These are phyloP conservation scores for Tinea semifulvella DNA, from an alignment of 2,888 invertebrate genomes.

Conservation along the genomic window DNA sequence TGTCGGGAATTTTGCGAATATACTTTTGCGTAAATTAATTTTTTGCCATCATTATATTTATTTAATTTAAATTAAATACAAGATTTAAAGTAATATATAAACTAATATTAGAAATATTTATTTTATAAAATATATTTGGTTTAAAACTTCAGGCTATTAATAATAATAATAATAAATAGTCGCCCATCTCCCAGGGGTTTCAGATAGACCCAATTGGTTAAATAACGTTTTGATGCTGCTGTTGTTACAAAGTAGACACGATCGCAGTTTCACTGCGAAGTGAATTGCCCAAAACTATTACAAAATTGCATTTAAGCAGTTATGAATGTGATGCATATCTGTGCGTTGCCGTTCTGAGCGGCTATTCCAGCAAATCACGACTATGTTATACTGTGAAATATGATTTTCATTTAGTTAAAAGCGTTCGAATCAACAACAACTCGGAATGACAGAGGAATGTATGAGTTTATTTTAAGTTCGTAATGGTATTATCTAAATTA, in stretches of 20 bases:
- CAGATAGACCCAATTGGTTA: no score
- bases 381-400: constrained; percentile 54
- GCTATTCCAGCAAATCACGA: constrained; percentile 32
- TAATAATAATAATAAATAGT: no score
- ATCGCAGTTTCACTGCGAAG: neutral
- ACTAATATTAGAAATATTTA: no score
- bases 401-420: constrained; percentile 61
- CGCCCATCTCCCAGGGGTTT: constrained; percentile 1
- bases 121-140: no score
- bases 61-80: no score
- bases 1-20: constrained; percentile 11
- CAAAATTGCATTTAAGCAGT: constrained; percentile 40
- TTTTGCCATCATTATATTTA: no score
- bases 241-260: neutral
- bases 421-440: constrained; percentile 29
- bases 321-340: constrained; percentile 27
- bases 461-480: neutral
- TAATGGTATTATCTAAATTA: neutral
- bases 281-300: constrained; percentile 25
- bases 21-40: constrained; percentile 12
- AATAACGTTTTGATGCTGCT: neutral
- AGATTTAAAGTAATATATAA: no score
- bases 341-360: constrained; percentile 30
- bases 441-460: constrained; percentile 3
- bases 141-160: no score